Evolutionary conservation across 2,797 vertebrate species (phyloP).

Genomic region (Myotis planiceps): DNA sequence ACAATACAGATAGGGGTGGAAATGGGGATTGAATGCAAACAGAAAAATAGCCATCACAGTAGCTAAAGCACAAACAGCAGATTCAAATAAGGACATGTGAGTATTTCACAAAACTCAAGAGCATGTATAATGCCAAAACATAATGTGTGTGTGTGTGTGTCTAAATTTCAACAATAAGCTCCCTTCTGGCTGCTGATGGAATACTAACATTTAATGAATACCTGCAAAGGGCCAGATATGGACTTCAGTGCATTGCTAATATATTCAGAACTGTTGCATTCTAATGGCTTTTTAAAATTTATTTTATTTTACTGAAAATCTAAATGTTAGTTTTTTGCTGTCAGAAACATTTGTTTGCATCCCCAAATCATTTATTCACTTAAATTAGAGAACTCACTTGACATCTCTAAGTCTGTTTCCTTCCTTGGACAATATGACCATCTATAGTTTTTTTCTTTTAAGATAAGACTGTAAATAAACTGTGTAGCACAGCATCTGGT

Average conservation of each 20-base stretch:
- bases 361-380: not conserved
- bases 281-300: not conserved
- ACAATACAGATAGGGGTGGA: not conserved
- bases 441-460: not conserved
- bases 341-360: not conserved
- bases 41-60: not conserved
- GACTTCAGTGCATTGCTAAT: not conserved
- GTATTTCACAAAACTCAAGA: not conserved
- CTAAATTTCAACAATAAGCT: not conserved
- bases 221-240: not conserved
- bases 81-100: not conserved
- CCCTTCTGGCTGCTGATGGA: not conserved
- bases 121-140: not conserved
- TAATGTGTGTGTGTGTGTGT: not conserved
- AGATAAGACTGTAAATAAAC: not conserved
- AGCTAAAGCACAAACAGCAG: not conserved
- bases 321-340: not conserved
- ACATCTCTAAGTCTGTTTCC: not conserved
- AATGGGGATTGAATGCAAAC: not conserved
- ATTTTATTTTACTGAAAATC: not conserved
- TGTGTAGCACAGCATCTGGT: not conserved
- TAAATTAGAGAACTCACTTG: not conserved
- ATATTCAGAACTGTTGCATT: not conserved
- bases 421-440: not conserved
- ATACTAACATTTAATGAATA: not conserved